phyloP scores from a whole-genome alignment of 2,888 invertebrate species.

The Sphaerophoria taeniata region DNA sequence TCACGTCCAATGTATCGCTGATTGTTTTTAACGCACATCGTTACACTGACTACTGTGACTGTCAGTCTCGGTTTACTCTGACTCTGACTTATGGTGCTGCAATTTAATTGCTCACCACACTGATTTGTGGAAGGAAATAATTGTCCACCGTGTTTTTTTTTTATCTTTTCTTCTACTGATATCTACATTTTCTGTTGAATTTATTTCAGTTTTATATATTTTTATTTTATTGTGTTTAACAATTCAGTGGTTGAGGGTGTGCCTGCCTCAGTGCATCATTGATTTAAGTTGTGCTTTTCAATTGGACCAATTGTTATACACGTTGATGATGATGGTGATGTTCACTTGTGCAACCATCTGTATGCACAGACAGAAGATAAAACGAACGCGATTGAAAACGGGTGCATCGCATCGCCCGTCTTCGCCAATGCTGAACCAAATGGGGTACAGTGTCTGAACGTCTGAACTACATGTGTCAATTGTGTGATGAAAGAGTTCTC shows the following conservation, averaged over 20 bases:
- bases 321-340: conserved; percentile 36
- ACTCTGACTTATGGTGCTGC: conserved; percentile 71
- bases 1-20: too few species aligned
- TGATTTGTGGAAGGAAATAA: conserved; percentile 72
- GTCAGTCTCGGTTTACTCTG: too few species aligned
- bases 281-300: conserved; percentile 71
- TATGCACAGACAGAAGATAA: conserved; percentile 32
- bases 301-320: conserved; percentile 65
- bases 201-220: conserved; percentile 46
- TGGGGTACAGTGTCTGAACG: conserved; percentile 25
- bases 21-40: too few species aligned
- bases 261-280: conserved; percentile 41
- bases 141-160: conserved; percentile 60
- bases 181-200: conserved; percentile 38
- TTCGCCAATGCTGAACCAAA: not conserved
- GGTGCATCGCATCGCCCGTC: too few species aligned
- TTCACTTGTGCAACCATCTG: conserved; percentile 68
- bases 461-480: conserved; percentile 55
- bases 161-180: conserved; percentile 8
- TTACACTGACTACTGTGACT: too few species aligned
- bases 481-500: conserved; percentile 32
- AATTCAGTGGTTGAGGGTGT: conserved; percentile 53
- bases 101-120: conserved; percentile 71
- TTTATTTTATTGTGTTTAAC: conserved; percentile 56
- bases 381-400: too few species aligned